These are phyloP conservation scores for Laspeyria flexula DNA, from an alignment of 2,888 invertebrate genomes.

Conservation along the genomic window DNA sequence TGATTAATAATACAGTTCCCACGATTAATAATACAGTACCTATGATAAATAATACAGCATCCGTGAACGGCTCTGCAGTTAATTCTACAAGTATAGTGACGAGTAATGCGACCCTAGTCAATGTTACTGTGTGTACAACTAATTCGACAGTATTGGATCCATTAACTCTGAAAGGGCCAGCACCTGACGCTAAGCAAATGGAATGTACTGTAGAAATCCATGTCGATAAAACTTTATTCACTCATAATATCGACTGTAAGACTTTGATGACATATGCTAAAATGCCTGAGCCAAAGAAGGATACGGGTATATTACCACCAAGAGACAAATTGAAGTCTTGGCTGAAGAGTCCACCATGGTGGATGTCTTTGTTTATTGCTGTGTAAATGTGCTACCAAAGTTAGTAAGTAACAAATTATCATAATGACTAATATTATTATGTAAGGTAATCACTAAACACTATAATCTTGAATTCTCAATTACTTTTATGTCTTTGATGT, in stretches of 20 bases:
- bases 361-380: constrained; percentile 74
- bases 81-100: constrained; percentile 32
- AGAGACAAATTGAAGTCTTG: constrained; percentile 66
- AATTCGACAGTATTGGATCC: constrained; percentile 62
- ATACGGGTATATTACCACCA: constrained; percentile 57
- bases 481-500: too few relatives aligned
- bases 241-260: constrained; percentile 64
- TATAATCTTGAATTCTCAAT: too few relatives aligned
- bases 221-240: constrained; percentile 55
- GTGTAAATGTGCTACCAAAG: constrained; percentile 43
- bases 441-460: too few relatives aligned
- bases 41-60: neutral
- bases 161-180: constrained; percentile 60
- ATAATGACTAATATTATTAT: neutral
- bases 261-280: constrained; percentile 66
- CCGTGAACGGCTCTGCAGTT: constrained; percentile 11
- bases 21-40: neutral
- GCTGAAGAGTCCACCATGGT: constrained; percentile 77
- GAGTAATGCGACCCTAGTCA: constrained; percentile 42
- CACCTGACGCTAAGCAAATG: constrained; percentile 54
- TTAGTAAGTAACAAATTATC: neutral
- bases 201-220: constrained; percentile 70
- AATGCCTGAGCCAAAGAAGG: constrained; percentile 64
- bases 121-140: constrained; percentile 56
- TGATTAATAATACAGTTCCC: constrained; percentile 5